phyloP scores from a whole-genome alignment of 92 coral and sea anemone species.

The Paramuricea clavata region DNA sequence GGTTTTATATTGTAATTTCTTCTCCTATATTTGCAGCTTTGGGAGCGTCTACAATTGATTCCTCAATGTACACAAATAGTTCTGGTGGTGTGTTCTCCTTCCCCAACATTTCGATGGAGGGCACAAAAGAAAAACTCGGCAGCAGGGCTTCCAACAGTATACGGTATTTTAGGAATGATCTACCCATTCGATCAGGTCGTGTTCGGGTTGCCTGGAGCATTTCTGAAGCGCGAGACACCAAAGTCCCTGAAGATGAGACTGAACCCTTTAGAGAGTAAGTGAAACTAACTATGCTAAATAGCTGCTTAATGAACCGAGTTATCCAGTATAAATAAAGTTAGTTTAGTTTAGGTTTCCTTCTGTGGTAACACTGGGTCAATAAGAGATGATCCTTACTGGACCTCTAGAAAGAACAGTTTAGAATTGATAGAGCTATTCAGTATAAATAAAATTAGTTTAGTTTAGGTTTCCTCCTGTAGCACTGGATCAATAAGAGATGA shows the following conservation, averaged over 20 bases:
- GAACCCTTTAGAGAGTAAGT: constrained; percentile 37
- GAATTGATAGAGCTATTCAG: no score
- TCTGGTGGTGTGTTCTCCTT: constrained; percentile 6
- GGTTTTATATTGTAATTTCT: not conserved
- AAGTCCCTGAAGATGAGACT: constrained; percentile 18
- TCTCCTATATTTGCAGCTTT: not conserved
- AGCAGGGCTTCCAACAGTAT: constrained; percentile 5
- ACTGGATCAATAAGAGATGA: no score
- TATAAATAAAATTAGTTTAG: no score
- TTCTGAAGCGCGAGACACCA: not conserved
- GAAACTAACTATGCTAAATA: no score
- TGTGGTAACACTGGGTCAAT: no score
- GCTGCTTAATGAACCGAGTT: no score
- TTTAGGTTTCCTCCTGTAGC: no score
- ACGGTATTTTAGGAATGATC: constrained; percentile 13
- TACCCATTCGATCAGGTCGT: not conserved
- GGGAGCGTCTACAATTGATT: not conserved
- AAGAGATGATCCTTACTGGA: no score
- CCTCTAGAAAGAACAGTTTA: no score
- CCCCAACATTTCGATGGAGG: constrained; percentile 23
- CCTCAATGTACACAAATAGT: constrained; percentile 15
- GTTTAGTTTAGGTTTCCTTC: no score
- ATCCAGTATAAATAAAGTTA: no score
- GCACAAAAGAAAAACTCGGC: not conserved
- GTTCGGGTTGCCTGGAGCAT: constrained; percentile 44